Evolutionary conservation across 2,113 vertebrate genomes (phyloP), one percentile per base, ranked within the genome.

Genomic region (Nothocercus julius): DNA sequence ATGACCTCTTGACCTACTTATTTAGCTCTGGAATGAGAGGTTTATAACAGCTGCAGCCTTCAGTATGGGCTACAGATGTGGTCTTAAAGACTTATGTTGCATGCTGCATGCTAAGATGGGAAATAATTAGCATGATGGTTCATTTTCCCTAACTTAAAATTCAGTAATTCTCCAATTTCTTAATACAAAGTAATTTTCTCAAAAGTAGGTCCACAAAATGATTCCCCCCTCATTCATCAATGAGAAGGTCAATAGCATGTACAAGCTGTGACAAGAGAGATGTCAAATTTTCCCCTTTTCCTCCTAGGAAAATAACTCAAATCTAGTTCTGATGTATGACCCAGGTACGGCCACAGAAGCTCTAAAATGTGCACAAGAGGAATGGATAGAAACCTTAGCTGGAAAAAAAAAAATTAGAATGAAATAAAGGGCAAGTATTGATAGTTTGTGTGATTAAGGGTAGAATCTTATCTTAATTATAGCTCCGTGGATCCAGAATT

Each of bases 381-480:
- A 89, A 56, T 63, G 36, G 54, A 79, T 85, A 27, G 12, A 82
- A 87, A 64, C 13, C 11, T 89, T 40, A 85, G 36, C 30, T 54
- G 40, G 79, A 84, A 87, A 95, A 75, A n/a, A 49, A 93, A 91
- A 24, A 49, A 32, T 83, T 1, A 75, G 34, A 91, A 90, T 77
- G 0, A 87, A 89, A 67, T 81, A 78, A 93, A 95, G 76, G 18
- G 21, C 44, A 94, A 24, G 78, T 88, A 91, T 81, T 0, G 1
- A 68, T 78, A 75, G 53, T 85, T 36, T 91, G 69, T 91, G 30
- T 88, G 73, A 95, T 91, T 93, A 92, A 93, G 42, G 58, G 34
- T 83, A 92, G 85, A 90, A 87, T 61, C 80, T 93, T 94, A 94
- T 95, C 94, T 91, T 95, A 95, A 95, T 97, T 94, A 97, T 42